These are phyloP conservation scores for Petrolisthes cinctipes DNA, from an alignment of 2,888 invertebrate genomes.

Conservation along the genomic window DNA sequence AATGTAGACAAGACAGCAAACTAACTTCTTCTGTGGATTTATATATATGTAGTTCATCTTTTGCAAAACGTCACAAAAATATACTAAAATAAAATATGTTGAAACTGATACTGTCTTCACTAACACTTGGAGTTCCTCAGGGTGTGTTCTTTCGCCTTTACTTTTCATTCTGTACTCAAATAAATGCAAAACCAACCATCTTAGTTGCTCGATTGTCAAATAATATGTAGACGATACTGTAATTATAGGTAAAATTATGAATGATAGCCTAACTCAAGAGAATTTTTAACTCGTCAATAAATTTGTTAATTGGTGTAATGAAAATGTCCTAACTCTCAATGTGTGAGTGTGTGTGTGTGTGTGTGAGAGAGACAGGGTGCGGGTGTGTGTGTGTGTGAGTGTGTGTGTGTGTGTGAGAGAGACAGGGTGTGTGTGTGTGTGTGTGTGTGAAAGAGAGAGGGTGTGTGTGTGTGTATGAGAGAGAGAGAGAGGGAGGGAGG, in stretches of 20 bases:
- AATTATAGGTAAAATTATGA: background rate
- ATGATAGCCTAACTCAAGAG: background rate
- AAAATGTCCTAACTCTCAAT: background rate
- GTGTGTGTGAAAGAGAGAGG: too few species aligned
- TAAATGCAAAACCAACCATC: background rate
- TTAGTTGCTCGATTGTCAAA: background rate
- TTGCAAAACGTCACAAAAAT: background rate
- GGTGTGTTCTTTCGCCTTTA: background rate
- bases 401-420: too few species aligned
- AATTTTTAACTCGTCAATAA: constrained; percentile 1
- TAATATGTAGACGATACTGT: constrained; percentile 8
- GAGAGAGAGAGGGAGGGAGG: too few species aligned
- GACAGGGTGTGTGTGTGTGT: too few species aligned
- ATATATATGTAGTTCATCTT: background rate
- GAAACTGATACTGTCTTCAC: too few species aligned
- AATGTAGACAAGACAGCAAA: background rate
- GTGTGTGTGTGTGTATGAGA: too few species aligned
- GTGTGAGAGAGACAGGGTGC: too few species aligned
- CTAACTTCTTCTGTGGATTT: background rate
- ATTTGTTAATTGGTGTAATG: background rate
- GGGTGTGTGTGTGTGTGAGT: too few species aligned
- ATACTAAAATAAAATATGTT: too few species aligned
- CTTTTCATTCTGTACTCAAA: background rate
- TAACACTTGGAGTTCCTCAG: too few species aligned
- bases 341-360: too few species aligned